These are phyloP conservation scores for Luehdorfia chinensis DNA, from an alignment of 1,140 invertebrate species.

Conservation along the genomic window DNA sequence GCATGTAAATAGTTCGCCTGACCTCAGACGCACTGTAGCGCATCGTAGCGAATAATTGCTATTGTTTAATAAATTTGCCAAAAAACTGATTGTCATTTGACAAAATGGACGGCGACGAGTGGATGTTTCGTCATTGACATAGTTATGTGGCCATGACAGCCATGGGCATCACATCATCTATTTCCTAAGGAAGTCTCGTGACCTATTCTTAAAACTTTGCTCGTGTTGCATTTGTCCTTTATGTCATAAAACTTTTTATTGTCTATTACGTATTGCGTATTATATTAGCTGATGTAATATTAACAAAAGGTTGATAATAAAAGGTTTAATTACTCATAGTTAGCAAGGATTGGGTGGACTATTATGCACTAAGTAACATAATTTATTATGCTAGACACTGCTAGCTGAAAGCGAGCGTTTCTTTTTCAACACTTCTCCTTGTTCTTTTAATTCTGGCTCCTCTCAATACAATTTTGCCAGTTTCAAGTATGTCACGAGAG, in stretches of 20 bases:
- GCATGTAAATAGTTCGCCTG: constrained; percentile 32
- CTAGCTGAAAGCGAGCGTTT: neutral
- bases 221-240: constrained; percentile 7
- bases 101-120: constrained; percentile 25
- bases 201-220: neutral
- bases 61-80: constrained; percentile 45
- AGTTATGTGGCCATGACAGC: constrained; percentile 35
- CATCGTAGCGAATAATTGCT: constrained; percentile 68
- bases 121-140: constrained; percentile 66
- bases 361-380: neutral
- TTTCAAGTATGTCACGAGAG: no score
- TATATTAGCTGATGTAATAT: no score
- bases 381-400: neutral
- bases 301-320: neutral
- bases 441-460: no score
- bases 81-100: constrained; percentile 49
- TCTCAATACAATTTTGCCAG: no score
- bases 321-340: neutral
- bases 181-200: constrained; percentile 7
- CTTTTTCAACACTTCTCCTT: no score
- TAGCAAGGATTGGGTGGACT: neutral
- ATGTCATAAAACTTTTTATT: neutral
- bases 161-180: constrained; percentile 10
- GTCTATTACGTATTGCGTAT: no score
- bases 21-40: constrained; percentile 62